These are phyloP conservation scores for Enteromius argenteus DNA, from an alignment of 2,797 vertebrate genomes.

Conservation along the genomic window DNA sequence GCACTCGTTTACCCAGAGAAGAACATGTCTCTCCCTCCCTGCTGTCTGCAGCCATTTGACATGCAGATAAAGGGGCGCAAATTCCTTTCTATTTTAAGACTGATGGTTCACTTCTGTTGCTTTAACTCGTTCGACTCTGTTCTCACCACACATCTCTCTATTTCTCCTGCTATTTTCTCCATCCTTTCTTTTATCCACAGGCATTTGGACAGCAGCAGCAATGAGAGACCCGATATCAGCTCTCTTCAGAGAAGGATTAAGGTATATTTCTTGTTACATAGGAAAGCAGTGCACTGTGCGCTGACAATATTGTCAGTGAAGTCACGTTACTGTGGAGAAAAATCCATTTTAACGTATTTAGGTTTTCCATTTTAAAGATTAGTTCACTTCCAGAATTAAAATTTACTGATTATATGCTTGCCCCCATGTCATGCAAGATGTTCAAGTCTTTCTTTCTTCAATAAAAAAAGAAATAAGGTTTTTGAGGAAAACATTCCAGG, in stretches of 20 bases:
- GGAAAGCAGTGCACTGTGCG: background rate
- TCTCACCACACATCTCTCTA: background rate
- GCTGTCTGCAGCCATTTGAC: conserved; percentile 29
- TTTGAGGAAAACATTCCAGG: too few relatives aligned
- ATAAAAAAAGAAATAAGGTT: too few relatives aligned
- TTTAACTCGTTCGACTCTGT: conserved; percentile 11
- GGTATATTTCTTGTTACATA: conserved; percentile 70
- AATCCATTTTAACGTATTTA: background rate
- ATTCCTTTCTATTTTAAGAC: conserved; percentile 49
- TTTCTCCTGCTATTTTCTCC: background rate
- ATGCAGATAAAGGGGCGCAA: conserved; percentile 23
- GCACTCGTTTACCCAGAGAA: background rate
- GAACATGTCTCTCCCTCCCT: background rate
- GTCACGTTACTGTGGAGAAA: background rate
- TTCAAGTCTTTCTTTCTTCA: too few relatives aligned
- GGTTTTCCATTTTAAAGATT: background rate
- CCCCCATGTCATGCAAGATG: too few relatives aligned
- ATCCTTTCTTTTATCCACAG: conserved; percentile 67
- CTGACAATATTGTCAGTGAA: background rate
- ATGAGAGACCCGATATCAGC: conserved; percentile 90
- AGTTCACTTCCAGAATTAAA: too few relatives aligned
- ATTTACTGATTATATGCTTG: too few relatives aligned
- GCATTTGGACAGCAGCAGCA: conserved; percentile 91
- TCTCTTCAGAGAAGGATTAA: conserved; percentile 91
- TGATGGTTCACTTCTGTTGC: background rate